Evolutionary conservation across 2,797 vertebrate genomes (phyloP), one percentile per base, ranked within the genome.

Genomic region (Enteromius argenteus): DNA sequence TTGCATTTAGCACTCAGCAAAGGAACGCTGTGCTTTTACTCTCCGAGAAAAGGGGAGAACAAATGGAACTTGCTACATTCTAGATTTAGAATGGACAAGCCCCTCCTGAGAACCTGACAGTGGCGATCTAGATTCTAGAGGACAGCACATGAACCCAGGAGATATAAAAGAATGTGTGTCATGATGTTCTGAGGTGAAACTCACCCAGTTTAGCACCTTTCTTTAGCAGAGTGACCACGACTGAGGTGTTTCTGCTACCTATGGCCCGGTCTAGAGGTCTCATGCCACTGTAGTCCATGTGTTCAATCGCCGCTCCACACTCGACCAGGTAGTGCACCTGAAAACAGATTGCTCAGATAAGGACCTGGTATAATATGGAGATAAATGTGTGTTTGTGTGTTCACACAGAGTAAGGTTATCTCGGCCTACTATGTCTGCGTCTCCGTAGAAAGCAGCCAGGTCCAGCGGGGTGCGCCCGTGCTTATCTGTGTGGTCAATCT

Each of bases 391-490:
- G 23, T 17, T 37, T 23, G 56, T 77, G n/a, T 27, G 21, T 53
- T 19, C 4, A 30, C 68, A 79, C 69, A 80, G 35, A 37, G 71
- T 30, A 21, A 88, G 64, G 32, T 37, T 23, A 44, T 84, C 2
- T 37, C 74, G 68, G 96, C 98, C 91, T 92, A 99, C 98, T n/a
- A 95, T 97, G 66, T 99, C 97, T 0, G 97, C 96, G 2, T 99
- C 98, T 1, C 97, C 98, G 4, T 97, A 98, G 66, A 99, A 97
- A 21, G 98, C 98, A 0, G 98, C 97, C 62, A 99, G 91, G 90
- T 99, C 98, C 0, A 99, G 91, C 0, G 98, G 97, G 0, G 97
- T 99, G 74, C 98, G 96, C 30, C 98, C 98, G 0, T 98, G 97
- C 87, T 95, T 96, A 93, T 99, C 98, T 0, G 94, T 94, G 81